phyloP scores from a whole-genome alignment of 1,140 invertebrate species.

The Apolygus lucorum region DNA sequence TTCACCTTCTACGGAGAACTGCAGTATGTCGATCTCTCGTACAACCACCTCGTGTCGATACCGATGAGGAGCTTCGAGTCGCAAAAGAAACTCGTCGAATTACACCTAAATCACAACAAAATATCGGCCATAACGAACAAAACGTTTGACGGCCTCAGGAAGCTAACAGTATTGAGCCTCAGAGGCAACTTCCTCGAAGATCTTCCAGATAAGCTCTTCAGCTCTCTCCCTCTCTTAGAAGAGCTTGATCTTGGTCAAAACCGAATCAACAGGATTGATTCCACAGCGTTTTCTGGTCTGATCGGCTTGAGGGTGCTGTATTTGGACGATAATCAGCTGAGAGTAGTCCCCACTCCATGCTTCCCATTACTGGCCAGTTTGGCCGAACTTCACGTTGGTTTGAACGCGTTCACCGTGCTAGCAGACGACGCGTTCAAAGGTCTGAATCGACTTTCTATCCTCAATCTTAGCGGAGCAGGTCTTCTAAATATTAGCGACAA shows the following conservation, averaged over 20 bases:
- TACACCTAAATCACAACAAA: slow-evolving; percentile 77
- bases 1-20: slow-evolving; percentile 80
- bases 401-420: slow-evolving; percentile 67
- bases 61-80: slow-evolving; percentile 65
- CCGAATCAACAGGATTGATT: slow-evolving; percentile 68
- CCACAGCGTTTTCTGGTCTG: slow-evolving; percentile 67
- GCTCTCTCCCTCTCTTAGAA: slow-evolving; percentile 61
- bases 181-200: slow-evolving; percentile 73
- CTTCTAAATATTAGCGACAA: slow-evolving; percentile 62
- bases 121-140: slow-evolving; percentile 66
- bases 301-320: slow-evolving; percentile 64
- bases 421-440: slow-evolving; percentile 65
- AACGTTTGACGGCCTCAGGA: slow-evolving; percentile 68
- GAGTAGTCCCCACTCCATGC: slow-evolving; percentile 59
- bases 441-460: slow-evolving; percentile 57
- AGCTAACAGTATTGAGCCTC: slow-evolving; percentile 68
- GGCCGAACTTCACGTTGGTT: slow-evolving; percentile 71
- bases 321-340: slow-evolving; percentile 76
- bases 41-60: slow-evolving; percentile 71
- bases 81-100: slow-evolving; percentile 68
- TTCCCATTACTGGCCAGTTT: slow-evolving; percentile 61
- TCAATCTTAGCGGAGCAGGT: slow-evolving; percentile 71
- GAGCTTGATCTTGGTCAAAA: slow-evolving; percentile 82
- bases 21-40: slow-evolving; percentile 71
- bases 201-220: slow-evolving; percentile 64